Conservation (phyloP, 2,888 invertebrate species). For the Euproctis similis region DNA sequence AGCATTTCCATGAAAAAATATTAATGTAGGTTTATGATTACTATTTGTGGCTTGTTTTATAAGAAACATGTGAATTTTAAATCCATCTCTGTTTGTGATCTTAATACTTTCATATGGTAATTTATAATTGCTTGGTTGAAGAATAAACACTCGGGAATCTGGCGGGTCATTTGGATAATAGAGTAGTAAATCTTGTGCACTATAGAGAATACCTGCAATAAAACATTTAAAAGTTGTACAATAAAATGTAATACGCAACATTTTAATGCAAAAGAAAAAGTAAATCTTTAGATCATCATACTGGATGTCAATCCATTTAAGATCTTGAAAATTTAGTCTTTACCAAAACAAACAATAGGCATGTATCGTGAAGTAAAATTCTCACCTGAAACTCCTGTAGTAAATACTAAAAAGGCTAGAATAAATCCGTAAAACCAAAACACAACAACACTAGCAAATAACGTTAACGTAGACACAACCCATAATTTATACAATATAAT, state of each 20-base stretch:
- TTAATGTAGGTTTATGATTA: conserved; percentile 85
- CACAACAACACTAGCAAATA: conserved; percentile 83
- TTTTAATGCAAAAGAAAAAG: no score
- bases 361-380: no score
- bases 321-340: no score
- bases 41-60: conserved; percentile 83
- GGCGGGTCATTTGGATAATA: conserved; percentile 94
- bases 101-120: conserved; percentile 91
- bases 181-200: conserved; percentile 88
- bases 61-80: conserved; percentile 87
- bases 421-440: conserved; percentile 90
- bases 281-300: no score
- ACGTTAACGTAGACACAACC: conserved; percentile 83
- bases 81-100: conserved; percentile 80
- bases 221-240: no score
- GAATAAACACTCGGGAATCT: conserved; percentile 91
- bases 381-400: conserved; percentile 83
- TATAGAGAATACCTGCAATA: conserved; percentile 87
- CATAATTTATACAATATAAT: conserved; percentile 82
- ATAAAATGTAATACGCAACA: no score
- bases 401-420: conserved; percentile 81
- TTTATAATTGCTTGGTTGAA: conserved; percentile 89
- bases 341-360: no score
- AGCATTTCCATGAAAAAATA: conserved; percentile 97
- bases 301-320: no score